Evolutionary conservation across 2,797 vertebrate genomes (phyloP).

Genomic region (Arctocebus calabarensis): DNA sequence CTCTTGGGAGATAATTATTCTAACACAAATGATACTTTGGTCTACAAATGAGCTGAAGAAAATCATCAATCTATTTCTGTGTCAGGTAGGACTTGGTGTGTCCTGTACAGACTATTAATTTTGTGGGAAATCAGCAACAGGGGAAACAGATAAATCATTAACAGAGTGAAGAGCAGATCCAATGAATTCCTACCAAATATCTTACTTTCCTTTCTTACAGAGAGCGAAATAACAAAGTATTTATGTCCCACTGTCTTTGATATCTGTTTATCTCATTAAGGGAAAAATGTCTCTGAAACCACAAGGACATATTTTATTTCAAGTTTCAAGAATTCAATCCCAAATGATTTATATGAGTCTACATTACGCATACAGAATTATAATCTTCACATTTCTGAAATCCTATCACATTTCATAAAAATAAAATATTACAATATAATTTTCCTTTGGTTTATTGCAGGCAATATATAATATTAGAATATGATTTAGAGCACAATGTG

Average conservation of each 20-base stretch:
- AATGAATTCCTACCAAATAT: constrained; percentile 55
- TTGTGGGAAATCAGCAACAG: constrained; percentile 75
- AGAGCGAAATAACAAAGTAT: constrained; percentile 73
- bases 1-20: constrained; percentile 73
- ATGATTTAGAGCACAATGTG: constrained; percentile 27
- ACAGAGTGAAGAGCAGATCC: constrained; percentile 62
- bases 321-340: constrained; percentile 65
- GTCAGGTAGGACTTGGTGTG: constrained; percentile 63
- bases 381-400: constrained; percentile 61
- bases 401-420: constrained; percentile 59
- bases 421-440: constrained; percentile 50
- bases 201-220: constrained; percentile 53
- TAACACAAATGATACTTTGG: constrained; percentile 71
- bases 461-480: neutral
- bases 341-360: constrained; percentile 64
- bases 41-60: constrained; percentile 76
- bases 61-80: constrained; percentile 76
- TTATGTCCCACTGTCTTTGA: constrained; percentile 72
- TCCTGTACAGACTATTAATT: constrained; percentile 68
- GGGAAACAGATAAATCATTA: constrained; percentile 69
- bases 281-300: constrained; percentile 70
- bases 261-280: constrained; percentile 79
- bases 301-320: constrained; percentile 69
- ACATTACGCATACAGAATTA: constrained; percentile 24
- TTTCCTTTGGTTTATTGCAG: constrained; percentile 44